Conservation (phyloP, 2,797 vertebrate species). For the Danio albolineatus region DNA sequence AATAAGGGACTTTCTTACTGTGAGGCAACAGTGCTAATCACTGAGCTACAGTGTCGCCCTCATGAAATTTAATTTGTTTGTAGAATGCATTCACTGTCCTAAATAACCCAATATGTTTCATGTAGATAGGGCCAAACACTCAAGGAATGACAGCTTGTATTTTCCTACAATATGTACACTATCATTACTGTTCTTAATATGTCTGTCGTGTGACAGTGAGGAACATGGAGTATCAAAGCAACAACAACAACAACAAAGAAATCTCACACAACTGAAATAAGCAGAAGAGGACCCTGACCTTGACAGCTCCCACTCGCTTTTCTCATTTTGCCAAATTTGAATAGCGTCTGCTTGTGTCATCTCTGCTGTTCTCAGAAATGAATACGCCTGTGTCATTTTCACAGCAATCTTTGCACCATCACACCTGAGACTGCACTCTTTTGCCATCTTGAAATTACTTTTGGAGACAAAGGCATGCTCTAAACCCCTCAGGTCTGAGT, state of each 20-base stretch:
- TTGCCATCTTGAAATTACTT: slow-evolving; percentile 63
- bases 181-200: not conserved
- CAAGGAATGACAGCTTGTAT: not conserved
- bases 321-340: slow-evolving; percentile 38
- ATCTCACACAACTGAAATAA: slow-evolving; percentile 29
- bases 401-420: slow-evolving; percentile 47
- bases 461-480: slow-evolving; percentile 51
- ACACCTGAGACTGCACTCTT: slow-evolving; percentile 48
- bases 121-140: not conserved
- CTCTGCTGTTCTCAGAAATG: slow-evolving; percentile 37
- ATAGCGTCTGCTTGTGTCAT: slow-evolving; percentile 34
- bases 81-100: not conserved
- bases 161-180: not conserved
- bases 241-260: not conserved
- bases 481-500: slow-evolving; percentile 54
- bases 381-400: slow-evolving; percentile 51
- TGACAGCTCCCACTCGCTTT: slow-evolving; percentile 25
- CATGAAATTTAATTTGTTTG: not conserved
- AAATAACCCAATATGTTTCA: not conserved
- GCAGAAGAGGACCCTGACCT: slow-evolving; percentile 39
- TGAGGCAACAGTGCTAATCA: no score
- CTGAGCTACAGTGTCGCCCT: no score
- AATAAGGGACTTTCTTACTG: no score
- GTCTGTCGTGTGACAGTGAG: not conserved
- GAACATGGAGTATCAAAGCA: slow-evolving; percentile 23